A percentile compares a stretch with the other conserved stretches of the same genome.
phyloP scores from a whole-genome alignment of 2,113 vertebrate species.

The Talpa occidentalis region DNA sequence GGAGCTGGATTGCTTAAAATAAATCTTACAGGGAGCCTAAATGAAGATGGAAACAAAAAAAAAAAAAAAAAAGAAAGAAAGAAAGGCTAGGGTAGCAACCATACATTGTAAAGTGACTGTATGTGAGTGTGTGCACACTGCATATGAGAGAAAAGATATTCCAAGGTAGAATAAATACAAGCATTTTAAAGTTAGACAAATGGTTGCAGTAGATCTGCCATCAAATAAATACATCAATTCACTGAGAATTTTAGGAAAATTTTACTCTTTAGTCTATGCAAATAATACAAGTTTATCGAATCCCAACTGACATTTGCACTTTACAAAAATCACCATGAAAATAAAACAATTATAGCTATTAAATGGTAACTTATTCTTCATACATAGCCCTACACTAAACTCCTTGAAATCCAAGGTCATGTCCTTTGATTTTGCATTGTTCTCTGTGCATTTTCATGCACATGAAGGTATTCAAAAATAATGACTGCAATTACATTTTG shows the following conservation, averaged over 20 bases:
- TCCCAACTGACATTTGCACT: neutral
- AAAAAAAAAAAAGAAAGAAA: too few relatives aligned
- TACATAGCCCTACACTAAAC: neutral
- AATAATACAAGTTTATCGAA: conserved; percentile 16
- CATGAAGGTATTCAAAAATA: conserved; percentile 20
- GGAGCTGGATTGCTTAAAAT: neutral
- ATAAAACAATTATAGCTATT: neutral
- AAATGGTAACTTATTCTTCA: neutral
- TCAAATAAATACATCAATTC: neutral
- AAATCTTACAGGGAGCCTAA: neutral
- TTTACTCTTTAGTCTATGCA: neutral
- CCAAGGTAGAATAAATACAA: neutral
- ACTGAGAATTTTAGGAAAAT: conserved; percentile 12
- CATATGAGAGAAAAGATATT: neutral
- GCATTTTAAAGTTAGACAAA: neutral
- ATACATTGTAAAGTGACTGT: neutral
- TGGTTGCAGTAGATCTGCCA: neutral
- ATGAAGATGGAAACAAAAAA: conserved; percentile 20
- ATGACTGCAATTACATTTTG: conserved; percentile 58
- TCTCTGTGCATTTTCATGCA: neutral
- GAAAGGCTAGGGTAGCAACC: neutral
- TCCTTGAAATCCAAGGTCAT: neutral
- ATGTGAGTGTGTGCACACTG: neutral
- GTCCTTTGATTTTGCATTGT: conserved; percentile 16
- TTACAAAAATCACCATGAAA: conserved; percentile 24